phyloP scores from a whole-genome alignment of 1,140 invertebrate genomes.

The Lasioglossum baleicum region DNA sequence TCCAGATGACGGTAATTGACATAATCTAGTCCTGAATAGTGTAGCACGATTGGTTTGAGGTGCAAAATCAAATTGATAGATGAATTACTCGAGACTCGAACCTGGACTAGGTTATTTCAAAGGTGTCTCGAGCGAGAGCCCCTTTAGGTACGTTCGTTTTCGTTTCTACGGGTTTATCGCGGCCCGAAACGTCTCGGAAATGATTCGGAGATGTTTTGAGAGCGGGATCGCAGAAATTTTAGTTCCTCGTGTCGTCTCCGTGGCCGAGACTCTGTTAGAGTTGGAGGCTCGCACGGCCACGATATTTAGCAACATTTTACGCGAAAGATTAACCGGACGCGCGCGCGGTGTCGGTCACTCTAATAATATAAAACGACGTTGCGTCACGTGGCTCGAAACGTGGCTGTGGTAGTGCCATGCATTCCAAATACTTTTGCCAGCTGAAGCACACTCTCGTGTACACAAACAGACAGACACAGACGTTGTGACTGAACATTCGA shows the following conservation, averaged over 20 bases:
- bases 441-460: neutral
- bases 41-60: neutral
- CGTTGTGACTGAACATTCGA: conserved; percentile 33
- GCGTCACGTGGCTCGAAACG: conserved; percentile 49
- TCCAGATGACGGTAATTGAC: conserved; percentile 19
- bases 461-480: too few relatives aligned
- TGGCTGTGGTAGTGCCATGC: conserved; percentile 63
- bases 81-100: neutral
- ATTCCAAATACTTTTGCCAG: conserved; percentile 65
- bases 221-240: neutral
- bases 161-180: too few relatives aligned
- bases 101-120: conserved; percentile 36
- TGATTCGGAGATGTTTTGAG: too few relatives aligned
- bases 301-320: conserved; percentile 37
- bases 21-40: conserved; percentile 5
- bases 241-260: neutral
- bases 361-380: conserved; percentile 52
- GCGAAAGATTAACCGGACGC: conserved; percentile 41
- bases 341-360: conserved; percentile 37
- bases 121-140: conserved; percentile 4
- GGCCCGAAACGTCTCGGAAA: neutral
- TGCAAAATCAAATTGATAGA: neutral
- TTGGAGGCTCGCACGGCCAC: neutral
- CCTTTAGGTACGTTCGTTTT: neutral
- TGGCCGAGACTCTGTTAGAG: neutral